These are phyloP conservation scores for Phaenicophaeus curvirostris DNA, from an alignment of 2,797 vertebrate genomes.

Conservation along the genomic window DNA sequence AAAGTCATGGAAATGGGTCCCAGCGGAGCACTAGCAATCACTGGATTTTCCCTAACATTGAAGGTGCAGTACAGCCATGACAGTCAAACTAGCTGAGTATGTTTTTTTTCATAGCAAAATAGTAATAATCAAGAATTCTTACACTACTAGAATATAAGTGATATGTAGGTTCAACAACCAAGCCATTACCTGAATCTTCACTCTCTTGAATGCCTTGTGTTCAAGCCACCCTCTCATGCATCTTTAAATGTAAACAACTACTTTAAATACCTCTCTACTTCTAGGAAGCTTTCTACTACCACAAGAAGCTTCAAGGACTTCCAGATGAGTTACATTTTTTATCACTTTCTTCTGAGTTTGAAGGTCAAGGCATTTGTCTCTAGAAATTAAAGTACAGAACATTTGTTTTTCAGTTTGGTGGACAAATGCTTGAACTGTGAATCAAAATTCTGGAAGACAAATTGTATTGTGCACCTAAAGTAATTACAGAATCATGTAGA, in stretches of 20 bases:
- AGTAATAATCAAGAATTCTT: neutral
- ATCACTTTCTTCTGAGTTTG: conserved; percentile 43
- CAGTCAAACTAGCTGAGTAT: neutral
- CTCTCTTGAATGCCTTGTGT: neutral
- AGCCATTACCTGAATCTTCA: conserved; percentile 40
- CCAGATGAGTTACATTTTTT: conserved; percentile 41
- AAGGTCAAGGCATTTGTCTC: neutral
- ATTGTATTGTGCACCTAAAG: neutral
- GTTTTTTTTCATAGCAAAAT: fast-evolving
- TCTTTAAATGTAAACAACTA: conserved; percentile 5
- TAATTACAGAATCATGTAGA: neutral
- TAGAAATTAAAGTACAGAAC: conserved; percentile 26
- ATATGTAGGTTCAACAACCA: neutral
- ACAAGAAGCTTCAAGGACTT: conserved; percentile 37
- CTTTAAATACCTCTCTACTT: neutral
- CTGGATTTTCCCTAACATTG: neutral
- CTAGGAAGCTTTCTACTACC: neutral
- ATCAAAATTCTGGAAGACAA: neutral
- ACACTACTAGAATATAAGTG: neutral
- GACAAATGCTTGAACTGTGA: neutral
- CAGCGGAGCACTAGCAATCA: neutral
- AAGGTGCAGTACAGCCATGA: neutral
- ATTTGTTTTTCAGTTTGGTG: neutral
- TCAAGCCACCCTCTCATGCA: conserved; percentile 34
- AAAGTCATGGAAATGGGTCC: neutral